Base-by-base conservation (phyloP, 92 coral and sea anemone genomes). In the Epizoanthus stellaris region DNA sequence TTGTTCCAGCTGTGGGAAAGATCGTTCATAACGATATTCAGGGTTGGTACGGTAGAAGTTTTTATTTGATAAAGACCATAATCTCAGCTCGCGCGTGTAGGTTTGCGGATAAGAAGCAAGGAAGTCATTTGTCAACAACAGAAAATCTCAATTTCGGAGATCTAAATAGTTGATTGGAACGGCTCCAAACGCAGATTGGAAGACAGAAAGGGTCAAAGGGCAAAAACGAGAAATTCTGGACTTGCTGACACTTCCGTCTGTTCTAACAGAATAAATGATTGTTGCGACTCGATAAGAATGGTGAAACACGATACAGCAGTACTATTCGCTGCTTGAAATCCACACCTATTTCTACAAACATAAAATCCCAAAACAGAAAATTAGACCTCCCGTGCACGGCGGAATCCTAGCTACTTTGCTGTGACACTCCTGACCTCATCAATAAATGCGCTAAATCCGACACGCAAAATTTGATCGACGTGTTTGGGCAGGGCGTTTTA, bases 231-330 rank as follows among this genome's bases (percentile, higher is more conserved):
- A 39, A 39, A 77, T 61, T 77, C 25, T 65, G 45, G n/a, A 60
- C 17, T 76, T 60, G 69, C n/a, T 62, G 83, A 79, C 72, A 64
- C 72, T 79, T 79, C 83, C 82, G 82, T 58, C 82, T 79, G 73
- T 40, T 21, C 65, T 21, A 16, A 63, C 43, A 79, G 71, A 79
- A 79, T 30, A 42, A 63, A 23, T 19, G 62, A 40, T 62, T 79
- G 83, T 79, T 79, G 23, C 71, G 38, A 62, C 54, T 25, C 15
- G 59, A 57, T 19, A 38, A 15, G 34, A 7, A 57, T 19, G 42
- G 9, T 4, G 67, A 6, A 45, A 63, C 16, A 6, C 45, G 60
- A 63, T 64, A 63, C 67, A 0, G 11, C 14, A 60, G 2, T 2
- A 2, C 2, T 79, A 12, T 63, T 43, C 72, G 43, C 70, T 20